Percentiles rank a stretch among this genome's conserved stretches.
phyloP scores from a whole-genome alignment of 2,113 vertebrate genomes.

The Semicossyphus pulcher region DNA sequence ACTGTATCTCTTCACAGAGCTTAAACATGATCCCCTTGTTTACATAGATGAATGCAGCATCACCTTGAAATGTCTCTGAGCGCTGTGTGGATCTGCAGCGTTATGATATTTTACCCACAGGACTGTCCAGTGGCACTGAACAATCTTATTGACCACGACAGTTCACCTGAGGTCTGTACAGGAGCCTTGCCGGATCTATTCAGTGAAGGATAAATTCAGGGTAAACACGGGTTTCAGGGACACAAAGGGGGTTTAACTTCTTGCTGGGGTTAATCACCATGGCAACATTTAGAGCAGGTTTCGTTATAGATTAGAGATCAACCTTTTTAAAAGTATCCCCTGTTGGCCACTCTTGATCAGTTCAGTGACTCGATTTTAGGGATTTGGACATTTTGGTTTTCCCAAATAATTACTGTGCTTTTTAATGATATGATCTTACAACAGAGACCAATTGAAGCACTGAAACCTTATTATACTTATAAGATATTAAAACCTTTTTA shows the following conservation, averaged over 20 bases:
- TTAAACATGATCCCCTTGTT: background rate
- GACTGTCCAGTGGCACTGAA: slow-evolving; percentile 4
- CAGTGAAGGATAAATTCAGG: too few relatives aligned
- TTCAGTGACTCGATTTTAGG: too few relatives aligned
- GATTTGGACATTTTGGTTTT: background rate
- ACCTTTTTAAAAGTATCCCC: background rate
- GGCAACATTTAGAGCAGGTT: too few relatives aligned
- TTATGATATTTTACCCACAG: background rate
- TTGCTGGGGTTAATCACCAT: too few relatives aligned
- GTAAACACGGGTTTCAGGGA: too few relatives aligned
- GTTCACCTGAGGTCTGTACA: background rate
- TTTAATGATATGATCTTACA: background rate
- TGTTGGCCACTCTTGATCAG: background rate
- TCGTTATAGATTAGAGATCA: background rate
- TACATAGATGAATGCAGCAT: background rate
- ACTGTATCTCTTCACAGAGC: background rate
- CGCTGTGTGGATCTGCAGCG: background rate
- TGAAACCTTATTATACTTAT: background rate
- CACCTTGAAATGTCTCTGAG: background rate
- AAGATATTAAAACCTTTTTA: too few relatives aligned
- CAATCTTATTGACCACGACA: slow-evolving; percentile 15
- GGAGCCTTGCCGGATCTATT: too few relatives aligned
- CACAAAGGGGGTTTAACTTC: too few relatives aligned
- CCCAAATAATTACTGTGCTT: background rate
- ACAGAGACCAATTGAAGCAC: background rate